A percentile compares a stretch with the other conserved stretches of the same genome.
Conservation (phyloP, 2,797 vertebrate species). For the Macropodus opercularis region DNA sequence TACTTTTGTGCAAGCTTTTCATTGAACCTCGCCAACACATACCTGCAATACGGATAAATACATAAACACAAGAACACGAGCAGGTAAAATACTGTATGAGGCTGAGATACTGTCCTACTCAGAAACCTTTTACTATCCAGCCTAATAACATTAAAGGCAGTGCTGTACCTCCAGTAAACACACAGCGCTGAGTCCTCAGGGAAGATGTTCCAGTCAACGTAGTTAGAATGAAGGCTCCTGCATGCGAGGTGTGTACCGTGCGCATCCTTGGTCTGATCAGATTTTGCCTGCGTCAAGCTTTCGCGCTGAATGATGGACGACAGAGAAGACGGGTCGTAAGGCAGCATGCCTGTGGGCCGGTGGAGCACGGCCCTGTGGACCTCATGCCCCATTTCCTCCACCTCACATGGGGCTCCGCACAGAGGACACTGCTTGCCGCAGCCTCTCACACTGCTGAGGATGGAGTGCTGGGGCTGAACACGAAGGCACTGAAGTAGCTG, state of each 20-base stretch:
- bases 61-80: background rate
- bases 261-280: constrained; percentile 33
- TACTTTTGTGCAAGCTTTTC: constrained; percentile 70
- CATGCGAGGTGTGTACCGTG: constrained; percentile 27
- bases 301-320: constrained; percentile 38
- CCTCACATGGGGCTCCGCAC: constrained; percentile 75
- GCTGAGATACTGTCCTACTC: too few species aligned
- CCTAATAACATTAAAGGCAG: background rate
- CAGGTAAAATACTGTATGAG: too few species aligned
- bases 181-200: constrained; percentile 39
- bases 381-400: constrained; percentile 55
- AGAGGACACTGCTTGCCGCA: constrained; percentile 76
- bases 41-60: constrained; percentile 54
- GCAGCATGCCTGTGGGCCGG: constrained; percentile 69
- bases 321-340: constrained; percentile 37
- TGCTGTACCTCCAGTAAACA: constrained; percentile 76
- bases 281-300: constrained; percentile 29
- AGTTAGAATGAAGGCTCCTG: constrained; percentile 40
- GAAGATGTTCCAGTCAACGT: constrained; percentile 64
- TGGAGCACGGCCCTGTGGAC: constrained; percentile 71
- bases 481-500: constrained; percentile 64
- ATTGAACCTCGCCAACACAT: constrained; percentile 73
- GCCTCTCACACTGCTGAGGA: constrained; percentile 69
- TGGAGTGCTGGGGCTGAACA: constrained; percentile 60
- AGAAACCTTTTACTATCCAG: background rate